Conservation (phyloP, 2,113 vertebrate genomes). For the Hepsetus odoe region DNA sequence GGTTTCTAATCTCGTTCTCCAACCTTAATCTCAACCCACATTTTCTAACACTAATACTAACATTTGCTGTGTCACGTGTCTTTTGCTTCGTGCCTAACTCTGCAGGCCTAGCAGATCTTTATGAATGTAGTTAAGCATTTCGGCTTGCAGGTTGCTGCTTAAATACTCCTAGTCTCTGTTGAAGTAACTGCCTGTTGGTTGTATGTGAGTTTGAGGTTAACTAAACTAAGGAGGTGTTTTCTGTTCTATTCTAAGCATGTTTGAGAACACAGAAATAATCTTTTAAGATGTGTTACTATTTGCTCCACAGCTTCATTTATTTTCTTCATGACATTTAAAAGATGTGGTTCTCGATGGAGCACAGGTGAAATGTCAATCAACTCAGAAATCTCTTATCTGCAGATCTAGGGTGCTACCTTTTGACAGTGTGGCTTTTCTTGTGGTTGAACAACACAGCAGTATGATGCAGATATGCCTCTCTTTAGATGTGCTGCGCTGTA, state of each 20-base stretch:
- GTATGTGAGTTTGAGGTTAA: neutral
- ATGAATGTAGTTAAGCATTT: neutral
- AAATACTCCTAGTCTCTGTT: neutral
- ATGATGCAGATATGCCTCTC: neutral
- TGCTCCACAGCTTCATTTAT: neutral
- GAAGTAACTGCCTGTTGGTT: neutral
- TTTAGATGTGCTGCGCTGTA: slow-evolving; percentile 88
- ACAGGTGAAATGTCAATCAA: neutral
- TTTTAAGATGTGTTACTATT: neutral
- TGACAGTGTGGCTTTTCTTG: slow-evolving; percentile 1
- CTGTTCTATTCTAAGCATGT: neutral
- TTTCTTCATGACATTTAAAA: slow-evolving; percentile 15
- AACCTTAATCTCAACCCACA: neutral
- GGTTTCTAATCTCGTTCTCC: neutral
- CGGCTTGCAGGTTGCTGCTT: no score
- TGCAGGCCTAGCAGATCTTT: neutral
- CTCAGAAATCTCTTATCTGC: slow-evolving; percentile 32
- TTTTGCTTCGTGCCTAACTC: no score
- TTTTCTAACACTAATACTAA: no score
- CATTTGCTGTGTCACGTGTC: neutral
- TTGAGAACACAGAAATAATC: neutral
- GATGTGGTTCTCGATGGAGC: neutral
- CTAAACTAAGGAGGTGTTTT: no score
- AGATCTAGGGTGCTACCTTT: slow-evolving; percentile 1
- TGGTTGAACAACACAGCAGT: neutral